These are phyloP conservation scores for Nephila pilipes DNA, from an alignment of 1,140 invertebrate genomes.

Conservation along the genomic window DNA sequence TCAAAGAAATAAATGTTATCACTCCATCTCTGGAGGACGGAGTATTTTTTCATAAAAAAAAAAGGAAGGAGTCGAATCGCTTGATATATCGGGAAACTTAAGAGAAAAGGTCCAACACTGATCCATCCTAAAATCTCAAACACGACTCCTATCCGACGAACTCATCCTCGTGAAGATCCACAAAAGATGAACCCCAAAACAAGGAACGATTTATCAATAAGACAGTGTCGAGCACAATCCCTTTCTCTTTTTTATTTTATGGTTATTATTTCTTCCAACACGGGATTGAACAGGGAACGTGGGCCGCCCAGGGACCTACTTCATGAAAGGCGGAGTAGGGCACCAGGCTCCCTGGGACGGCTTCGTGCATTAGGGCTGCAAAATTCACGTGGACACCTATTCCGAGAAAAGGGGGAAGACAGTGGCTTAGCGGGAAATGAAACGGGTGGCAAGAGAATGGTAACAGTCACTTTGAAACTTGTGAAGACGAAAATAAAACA, in stretches of 20 bases:
- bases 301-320: conserved; percentile 26
- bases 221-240: conserved; percentile 38
- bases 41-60: conserved; percentile 18
- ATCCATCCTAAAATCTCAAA: conserved; percentile 44
- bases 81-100: conserved; percentile 61
- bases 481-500: conserved; percentile 26
- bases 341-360: neutral
- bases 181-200: conserved; percentile 55
- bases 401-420: neutral
- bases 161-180: neutral
- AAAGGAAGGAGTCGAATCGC: neutral
- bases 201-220: conserved; percentile 69
- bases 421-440: conserved; percentile 30
- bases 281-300: neutral
- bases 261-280: conserved; percentile 42
- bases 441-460: conserved; percentile 21
- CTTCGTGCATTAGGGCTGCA: conserved; percentile 27
- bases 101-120: conserved; percentile 14
- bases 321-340: conserved; percentile 28
- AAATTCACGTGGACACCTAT: conserved; percentile 28
- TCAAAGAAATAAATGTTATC: conserved; percentile 51
- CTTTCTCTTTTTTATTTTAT: conserved; percentile 28
- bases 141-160: neutral
- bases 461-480: conserved; percentile 42
- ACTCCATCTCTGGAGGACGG: conserved; percentile 45